A percentile compares a stretch with the other conserved stretches of the same genome.
Evolutionary conservation across 2,113 vertebrate species (phyloP).

Genomic region (Leptosomus discolor): DNA sequence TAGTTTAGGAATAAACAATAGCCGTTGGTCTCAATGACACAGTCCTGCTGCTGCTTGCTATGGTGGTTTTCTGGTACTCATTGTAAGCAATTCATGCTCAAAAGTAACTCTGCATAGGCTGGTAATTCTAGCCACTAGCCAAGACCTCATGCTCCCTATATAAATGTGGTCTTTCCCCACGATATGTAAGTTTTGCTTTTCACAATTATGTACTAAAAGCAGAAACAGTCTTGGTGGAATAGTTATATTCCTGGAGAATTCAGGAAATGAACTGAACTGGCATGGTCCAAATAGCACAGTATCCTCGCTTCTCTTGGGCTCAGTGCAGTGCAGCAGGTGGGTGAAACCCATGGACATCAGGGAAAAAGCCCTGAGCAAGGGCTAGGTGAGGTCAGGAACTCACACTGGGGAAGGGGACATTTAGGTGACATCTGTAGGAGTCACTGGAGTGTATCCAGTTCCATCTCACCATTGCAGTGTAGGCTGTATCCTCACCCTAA

Average conservation of each 20-base stretch:
- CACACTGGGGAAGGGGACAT: background rate
- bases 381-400: background rate
- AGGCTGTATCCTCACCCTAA: background rate
- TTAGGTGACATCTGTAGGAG: background rate
- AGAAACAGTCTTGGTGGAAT: background rate
- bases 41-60: background rate
- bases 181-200: background rate
- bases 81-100: background rate
- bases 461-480: background rate
- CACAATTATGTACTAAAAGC: background rate
- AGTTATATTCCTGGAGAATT: background rate
- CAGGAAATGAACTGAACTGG: background rate
- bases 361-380: background rate
- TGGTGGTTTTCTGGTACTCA: background rate
- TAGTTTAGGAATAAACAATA: background rate
- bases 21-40: background rate
- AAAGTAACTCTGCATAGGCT: background rate
- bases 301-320: background rate
- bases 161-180: background rate
- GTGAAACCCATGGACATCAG: background rate
- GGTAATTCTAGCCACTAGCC: background rate
- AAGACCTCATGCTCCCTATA: background rate
- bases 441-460: background rate
- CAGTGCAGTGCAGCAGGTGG: accelerated
- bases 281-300: background rate